Conservation (phyloP, 2,888 invertebrate species). For the Nasonia oneida region DNA sequence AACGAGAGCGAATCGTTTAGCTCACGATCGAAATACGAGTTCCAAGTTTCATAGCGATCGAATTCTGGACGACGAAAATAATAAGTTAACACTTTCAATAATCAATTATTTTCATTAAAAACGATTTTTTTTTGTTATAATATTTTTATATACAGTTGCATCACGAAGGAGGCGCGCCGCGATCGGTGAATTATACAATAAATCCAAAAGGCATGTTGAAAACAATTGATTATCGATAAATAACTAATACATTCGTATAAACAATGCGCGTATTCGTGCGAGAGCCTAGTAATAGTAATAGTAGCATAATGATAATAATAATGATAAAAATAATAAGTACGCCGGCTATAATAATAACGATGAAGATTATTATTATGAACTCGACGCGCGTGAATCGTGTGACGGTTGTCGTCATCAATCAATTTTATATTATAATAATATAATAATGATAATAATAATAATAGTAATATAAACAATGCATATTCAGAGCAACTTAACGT, state of each 20-base stretch:
- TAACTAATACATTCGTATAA: conserved; percentile 63
- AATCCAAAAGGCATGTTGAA: conserved; percentile 29
- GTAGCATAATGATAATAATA: background rate
- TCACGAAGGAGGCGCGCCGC: background rate
- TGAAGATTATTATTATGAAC: conserved; percentile 48
- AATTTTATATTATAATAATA: too few species aligned
- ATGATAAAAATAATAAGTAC: background rate
- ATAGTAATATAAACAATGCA: conserved; percentile 53
- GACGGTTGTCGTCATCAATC: background rate
- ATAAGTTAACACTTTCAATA: conserved; percentile 55
- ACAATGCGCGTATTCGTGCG: conserved; percentile 32
- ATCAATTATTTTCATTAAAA: conserved; percentile 47
- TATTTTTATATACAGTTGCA: conserved; percentile 27
- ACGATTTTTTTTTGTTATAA: conserved; percentile 38
- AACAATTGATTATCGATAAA: conserved; percentile 56
- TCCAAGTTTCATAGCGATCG: conserved; percentile 49
- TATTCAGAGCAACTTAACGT: conserved; percentile 62
- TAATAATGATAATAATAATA: too few species aligned
- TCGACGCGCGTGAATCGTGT: background rate
- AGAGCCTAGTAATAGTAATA: conserved; percentile 23
- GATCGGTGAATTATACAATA: background rate
- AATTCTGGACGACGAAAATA: conserved; percentile 44
- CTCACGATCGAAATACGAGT: conserved; percentile 57
- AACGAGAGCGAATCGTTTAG: background rate
- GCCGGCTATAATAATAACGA: background rate